These are phyloP conservation scores for Amphipyra tragopoginis DNA, from an alignment of 2,888 invertebrate genomes.

Conservation along the genomic window DNA sequence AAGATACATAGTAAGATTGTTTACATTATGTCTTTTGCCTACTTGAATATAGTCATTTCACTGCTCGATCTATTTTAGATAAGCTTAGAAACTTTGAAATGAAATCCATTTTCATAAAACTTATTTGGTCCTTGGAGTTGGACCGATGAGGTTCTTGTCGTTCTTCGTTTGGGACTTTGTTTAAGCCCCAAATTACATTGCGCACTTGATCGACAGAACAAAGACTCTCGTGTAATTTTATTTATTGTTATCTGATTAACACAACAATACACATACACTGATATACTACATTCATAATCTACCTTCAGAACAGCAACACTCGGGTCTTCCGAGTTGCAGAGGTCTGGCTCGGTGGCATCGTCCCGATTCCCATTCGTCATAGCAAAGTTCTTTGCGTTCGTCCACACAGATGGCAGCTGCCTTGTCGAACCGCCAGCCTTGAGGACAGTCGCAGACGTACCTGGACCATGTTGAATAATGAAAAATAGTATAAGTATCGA, in stretches of 20 bases:
- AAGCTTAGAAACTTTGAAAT: too few relatives aligned
- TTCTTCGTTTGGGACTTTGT: too few relatives aligned
- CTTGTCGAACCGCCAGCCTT: constrained; percentile 92
- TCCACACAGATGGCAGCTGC: constrained; percentile 93
- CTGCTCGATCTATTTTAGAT: too few relatives aligned
- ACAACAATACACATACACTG: too few relatives aligned
- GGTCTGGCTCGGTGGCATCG: constrained; percentile 82
- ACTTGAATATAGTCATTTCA: too few relatives aligned
- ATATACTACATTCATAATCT: background rate
- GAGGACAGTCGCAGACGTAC: constrained; percentile 95
- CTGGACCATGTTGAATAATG: constrained; percentile 65
- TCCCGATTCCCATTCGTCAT: constrained; percentile 88
- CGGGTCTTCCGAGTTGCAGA: constrained; percentile 77
- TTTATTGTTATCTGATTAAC: too few relatives aligned
- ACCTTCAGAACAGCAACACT: constrained; percentile 87
- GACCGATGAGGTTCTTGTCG: too few relatives aligned
- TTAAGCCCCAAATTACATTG: too few relatives aligned
- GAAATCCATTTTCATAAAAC: background rate
- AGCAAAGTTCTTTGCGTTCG: constrained; percentile 93
- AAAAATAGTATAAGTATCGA: background rate
- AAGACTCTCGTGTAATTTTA: too few relatives aligned
- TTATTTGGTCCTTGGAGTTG: background rate
- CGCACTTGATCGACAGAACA: too few relatives aligned
- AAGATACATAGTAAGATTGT: too few relatives aligned
- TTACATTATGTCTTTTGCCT: too few relatives aligned